Evolutionary conservation across 1,140 invertebrate genomes (phyloP), one percentile per base, ranked within the genome.

Genomic region (Mya arenaria): DNA sequence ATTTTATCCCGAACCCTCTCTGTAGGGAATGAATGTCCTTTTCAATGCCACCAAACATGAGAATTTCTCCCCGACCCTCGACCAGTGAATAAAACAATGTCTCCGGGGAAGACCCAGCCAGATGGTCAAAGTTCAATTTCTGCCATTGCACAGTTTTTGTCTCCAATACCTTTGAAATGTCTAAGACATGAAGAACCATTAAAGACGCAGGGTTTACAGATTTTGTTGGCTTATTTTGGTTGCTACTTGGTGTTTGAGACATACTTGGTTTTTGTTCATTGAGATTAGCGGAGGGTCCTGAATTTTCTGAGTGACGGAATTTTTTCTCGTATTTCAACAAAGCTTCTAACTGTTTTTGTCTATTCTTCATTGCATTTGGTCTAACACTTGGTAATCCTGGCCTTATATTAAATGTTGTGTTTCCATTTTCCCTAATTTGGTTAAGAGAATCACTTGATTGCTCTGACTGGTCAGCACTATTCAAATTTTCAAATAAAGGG

Each of bases 21-120:
- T 90, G 88, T 86, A 90, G 87, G 1, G 86, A 82, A 30, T 87
- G 87, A 17, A 89, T 78, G 44, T 92, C 91, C 30, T 83, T 84
- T 32, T 88, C 85, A 44, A 98, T 96, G 69, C 98, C 98, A 19
- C 97, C 98, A 94, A 99, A 99, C 93, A 99, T 96, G 62, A 99
- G 96, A 19, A 99, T 91, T 94, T 99, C 98, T 25, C 96, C 97
- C 88, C 97, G 96, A 58, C 97, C 98, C 68, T 96, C 94, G 1
- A 98, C 95, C 60, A 99, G 93, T 17, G 97, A 96, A 90, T 98
- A 98, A 72, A 98, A 94, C 80, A 98, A 96, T 69, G 97, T 95
- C 91, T 98, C 96, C 90, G 97, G 96, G 1, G 98, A 97, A 15
- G 92, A 87, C 58, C 90, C 88, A 5, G 83, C 37, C 44, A 89